A percentile compares a stretch with the other conserved stretches of the same genome.
These are phyloP conservation scores for Torymus tubicola DNA, from an alignment of 2,888 invertebrate genomes.

Conservation along the genomic window DNA sequence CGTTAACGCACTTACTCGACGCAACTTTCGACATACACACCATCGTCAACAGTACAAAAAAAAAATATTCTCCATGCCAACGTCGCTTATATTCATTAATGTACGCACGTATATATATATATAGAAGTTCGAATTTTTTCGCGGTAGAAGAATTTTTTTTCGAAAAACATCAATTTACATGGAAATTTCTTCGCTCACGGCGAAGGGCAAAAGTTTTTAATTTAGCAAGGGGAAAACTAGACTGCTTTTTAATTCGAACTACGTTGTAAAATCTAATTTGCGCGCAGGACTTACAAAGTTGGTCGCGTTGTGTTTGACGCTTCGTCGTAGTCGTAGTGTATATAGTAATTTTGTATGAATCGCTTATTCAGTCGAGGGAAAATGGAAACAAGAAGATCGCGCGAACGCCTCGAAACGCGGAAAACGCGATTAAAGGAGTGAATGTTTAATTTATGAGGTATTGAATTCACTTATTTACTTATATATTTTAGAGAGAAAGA, in stretches of 20 bases:
- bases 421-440: slow-evolving; percentile 34
- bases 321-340: not conserved
- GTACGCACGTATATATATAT: not conserved
- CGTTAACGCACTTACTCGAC: slow-evolving; percentile 22
- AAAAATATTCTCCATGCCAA: not conserved
- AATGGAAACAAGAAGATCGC: slow-evolving; percentile 44
- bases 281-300: slow-evolving; percentile 38
- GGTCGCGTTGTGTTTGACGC: not conserved
- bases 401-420: not conserved
- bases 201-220: slow-evolving; percentile 28
- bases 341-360: slow-evolving; percentile 32
- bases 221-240: slow-evolving; percentile 9
- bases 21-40: slow-evolving; percentile 22
- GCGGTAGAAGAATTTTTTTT: no score
- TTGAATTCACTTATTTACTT: slow-evolving; percentile 10
- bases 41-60: slow-evolving; percentile 6
- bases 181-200: slow-evolving; percentile 34
- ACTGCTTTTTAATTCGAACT: slow-evolving; percentile 42
- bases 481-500: not conserved
- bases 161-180: slow-evolving; percentile 39
- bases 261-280: slow-evolving; percentile 50
- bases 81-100: slow-evolving; percentile 36
- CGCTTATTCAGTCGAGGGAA: slow-evolving; percentile 35
- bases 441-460: slow-evolving; percentile 36
- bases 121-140: slow-evolving; percentile 6